Percentiles rank a stretch among this genome's conserved stretches.
Evolutionary conservation across 1,140 invertebrate genomes (phyloP).

Genomic region (Aleiodes sp.): DNA sequence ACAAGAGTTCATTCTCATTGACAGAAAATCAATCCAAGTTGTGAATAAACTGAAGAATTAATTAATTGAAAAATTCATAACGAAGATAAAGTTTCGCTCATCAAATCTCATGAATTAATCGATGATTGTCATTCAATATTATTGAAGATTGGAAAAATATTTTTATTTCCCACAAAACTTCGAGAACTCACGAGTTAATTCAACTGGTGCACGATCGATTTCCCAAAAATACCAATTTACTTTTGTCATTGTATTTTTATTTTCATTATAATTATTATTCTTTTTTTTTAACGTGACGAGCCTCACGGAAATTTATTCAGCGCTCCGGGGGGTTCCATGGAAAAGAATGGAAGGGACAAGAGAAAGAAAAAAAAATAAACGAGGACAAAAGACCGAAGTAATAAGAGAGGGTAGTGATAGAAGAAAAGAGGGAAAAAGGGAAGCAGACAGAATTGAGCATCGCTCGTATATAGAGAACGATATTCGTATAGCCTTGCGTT

Average conservation of each 20-base stretch:
- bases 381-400: constrained; percentile 1
- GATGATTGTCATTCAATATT: too few species aligned
- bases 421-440: background rate
- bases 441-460: background rate
- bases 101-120: too few species aligned
- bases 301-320: constrained; percentile 15
- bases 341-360: constrained; percentile 21
- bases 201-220: background rate
- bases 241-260: constrained; percentile 8
- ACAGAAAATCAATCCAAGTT: too few species aligned
- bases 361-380: constrained; percentile 11
- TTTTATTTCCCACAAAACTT: too few species aligned
- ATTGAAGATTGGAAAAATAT: too few species aligned
- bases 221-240: background rate
- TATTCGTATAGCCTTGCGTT: constrained; percentile 21
- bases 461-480: constrained; percentile 11
- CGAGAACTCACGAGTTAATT: too few species aligned
- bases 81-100: too few species aligned
- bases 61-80: too few species aligned
- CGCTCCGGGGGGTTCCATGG: constrained; percentile 14
- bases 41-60: too few species aligned
- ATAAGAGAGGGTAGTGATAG: background rate
- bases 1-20: too few species aligned
- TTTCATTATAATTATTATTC: constrained; percentile 8
- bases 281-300: constrained; percentile 9